Evolutionary conservation across 2,888 invertebrate species (phyloP).

Genomic region (Drosophila suboccidentalis): DNA sequence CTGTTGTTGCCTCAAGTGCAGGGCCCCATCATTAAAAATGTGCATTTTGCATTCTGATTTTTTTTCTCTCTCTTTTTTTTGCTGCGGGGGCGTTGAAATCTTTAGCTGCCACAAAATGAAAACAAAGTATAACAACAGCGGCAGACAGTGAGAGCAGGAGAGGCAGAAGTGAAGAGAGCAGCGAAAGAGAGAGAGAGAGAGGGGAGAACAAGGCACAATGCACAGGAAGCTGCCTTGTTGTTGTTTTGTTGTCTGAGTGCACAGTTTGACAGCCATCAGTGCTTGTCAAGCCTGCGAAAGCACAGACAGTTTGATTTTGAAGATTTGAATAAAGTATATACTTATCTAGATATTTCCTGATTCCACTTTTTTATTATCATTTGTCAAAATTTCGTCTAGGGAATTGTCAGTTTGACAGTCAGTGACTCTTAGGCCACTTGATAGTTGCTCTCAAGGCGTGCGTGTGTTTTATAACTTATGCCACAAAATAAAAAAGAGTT

Average conservation of each 20-base stretch:
- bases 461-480: slow-evolving; percentile 55
- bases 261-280: slow-evolving; percentile 41
- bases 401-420: background rate
- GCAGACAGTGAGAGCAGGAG: slow-evolving; percentile 18
- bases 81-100: slow-evolving; percentile 62
- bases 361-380: too few relatives aligned
- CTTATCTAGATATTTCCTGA: too few relatives aligned
- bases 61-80: slow-evolving; percentile 9
- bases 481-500: slow-evolving; percentile 50
- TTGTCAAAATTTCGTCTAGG: too few relatives aligned
- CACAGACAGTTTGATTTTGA: slow-evolving; percentile 5
- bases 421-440: slow-evolving; percentile 21
- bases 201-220: slow-evolving; percentile 31
- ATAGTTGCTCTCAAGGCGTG: slow-evolving; percentile 1
- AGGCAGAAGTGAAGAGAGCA: background rate
- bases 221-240: slow-evolving; percentile 48
- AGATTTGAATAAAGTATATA: background rate
- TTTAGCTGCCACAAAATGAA: slow-evolving; percentile 57
- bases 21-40: slow-evolving; percentile 75
- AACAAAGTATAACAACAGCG: slow-evolving; percentile 59
- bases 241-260: background rate
- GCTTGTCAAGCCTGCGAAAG: slow-evolving; percentile 29
- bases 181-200: background rate
- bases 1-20: slow-evolving; percentile 67
- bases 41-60: slow-evolving; percentile 66